A percentile compares a stretch with the other conserved stretches of the same genome.
These are phyloP conservation scores for Sphaeramia orbicularis DNA, from an alignment of 2,797 vertebrate species.

Conservation along the genomic window DNA sequence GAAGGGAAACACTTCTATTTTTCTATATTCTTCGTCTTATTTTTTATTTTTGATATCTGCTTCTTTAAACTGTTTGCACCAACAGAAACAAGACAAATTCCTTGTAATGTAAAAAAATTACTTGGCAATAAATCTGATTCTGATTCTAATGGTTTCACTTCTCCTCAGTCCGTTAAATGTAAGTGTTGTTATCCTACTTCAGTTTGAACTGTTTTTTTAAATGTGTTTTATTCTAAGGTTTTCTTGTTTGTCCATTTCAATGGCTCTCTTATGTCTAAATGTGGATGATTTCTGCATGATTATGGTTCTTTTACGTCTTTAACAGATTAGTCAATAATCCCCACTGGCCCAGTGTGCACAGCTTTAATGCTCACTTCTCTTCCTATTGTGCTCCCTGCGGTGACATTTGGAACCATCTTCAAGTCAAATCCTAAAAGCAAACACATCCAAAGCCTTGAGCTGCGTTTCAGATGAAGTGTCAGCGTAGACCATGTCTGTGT, in stretches of 20 bases:
- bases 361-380: constrained; percentile 57
- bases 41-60: too few relatives aligned
- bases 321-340: constrained; percentile 65
- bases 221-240: not conserved
- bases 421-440: constrained; percentile 79
- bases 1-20: too few relatives aligned
- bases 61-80: too few relatives aligned
- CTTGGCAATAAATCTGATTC: too few relatives aligned
- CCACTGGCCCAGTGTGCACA: constrained; percentile 35
- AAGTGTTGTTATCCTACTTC: too few relatives aligned
- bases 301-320: constrained; percentile 35
- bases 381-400: constrained; percentile 69
- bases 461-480: constrained; percentile 58
- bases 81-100: too few relatives aligned
- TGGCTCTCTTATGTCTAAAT: not conserved
- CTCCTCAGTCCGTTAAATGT: not conserved
- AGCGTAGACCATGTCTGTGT: constrained; percentile 53
- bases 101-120: too few relatives aligned
- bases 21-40: too few relatives aligned
- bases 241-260: not conserved
- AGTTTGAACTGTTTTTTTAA: too few relatives aligned
- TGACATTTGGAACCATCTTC: constrained; percentile 78
- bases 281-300: not conserved
- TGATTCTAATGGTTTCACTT: not conserved
- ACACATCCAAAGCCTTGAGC: constrained; percentile 68